Evolutionary conservation across 2,797 vertebrate genomes (phyloP), one percentile per base, ranked within the genome.

Genomic region (Xiphophorus birchmanni): DNA sequence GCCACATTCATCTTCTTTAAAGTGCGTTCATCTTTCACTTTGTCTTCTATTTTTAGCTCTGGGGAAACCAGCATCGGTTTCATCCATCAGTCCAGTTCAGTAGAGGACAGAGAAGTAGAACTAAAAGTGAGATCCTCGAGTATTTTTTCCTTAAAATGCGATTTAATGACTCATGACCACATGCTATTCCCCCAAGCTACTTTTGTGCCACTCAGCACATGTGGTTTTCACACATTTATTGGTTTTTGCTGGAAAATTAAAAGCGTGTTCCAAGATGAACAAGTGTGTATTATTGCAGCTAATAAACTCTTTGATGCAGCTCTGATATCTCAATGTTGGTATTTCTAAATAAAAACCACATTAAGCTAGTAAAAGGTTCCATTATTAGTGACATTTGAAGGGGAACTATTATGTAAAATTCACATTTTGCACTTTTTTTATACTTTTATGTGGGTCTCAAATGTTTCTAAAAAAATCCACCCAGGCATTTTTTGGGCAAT

Each of bases 1-100:
- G 32, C 23, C 58, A 35, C 58, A 65, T 82, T 76, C 32, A 74
- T 78, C 75, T 76, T 11, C 56, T 69, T 76, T 73, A 54, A 69
- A 71, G n/a, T 37, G 45, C 54, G n/a, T 18, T 74, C 71, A 26
- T 73, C 15, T 74, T 74, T 45, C 35, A 32, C 58, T 80, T 52
- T 37, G 26, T 35, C 12, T 72, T 65, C 75, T 47, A 23, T 76
- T 84, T 81, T 44, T 58, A 78, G 73, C 67, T 44, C 32, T 35
- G 35, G 72, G 48, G 71, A 73, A 11, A 12, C 18, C 48, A 50
- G 40, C 35, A 23, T 52, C 42, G 10, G 79, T 72, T 35, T 4
- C 18, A 58, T 44, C 18, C 10, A 17, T 78, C 42, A 6, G 74
- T 76, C 52, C 5, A 7, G 32, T 45, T 15, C 17, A 80, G 69